Percentiles rank a stretch among this genome's conserved stretches.
Conservation (phyloP, 2,888 invertebrate species). For the Cerastoderma edule region DNA sequence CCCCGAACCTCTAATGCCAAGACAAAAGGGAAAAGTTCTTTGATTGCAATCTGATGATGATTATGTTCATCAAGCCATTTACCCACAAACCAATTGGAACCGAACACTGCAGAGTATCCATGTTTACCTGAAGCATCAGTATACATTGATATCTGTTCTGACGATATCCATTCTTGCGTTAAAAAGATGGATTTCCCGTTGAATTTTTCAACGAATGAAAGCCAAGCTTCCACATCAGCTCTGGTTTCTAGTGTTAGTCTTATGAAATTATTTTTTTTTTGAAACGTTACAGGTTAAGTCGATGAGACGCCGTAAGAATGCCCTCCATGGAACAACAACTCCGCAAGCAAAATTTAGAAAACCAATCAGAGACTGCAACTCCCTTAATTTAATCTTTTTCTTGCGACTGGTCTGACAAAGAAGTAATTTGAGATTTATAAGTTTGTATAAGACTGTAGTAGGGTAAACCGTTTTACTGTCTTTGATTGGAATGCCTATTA, state of each 20-base stretch:
- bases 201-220: constrained; percentile 15
- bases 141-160: too few species aligned
- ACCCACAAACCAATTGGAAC: too few species aligned
- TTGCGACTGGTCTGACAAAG: not conserved
- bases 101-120: too few species aligned
- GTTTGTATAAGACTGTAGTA: constrained; percentile 33
- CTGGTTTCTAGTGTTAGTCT: not conserved
- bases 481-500: too few species aligned
- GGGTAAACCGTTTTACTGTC: too few species aligned
- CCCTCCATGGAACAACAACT: constrained; percentile 29
- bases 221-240: constrained; percentile 34
- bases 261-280: not conserved
- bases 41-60: too few species aligned
- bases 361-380: constrained; percentile 37
- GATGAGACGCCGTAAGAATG: constrained; percentile 25
- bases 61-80: too few species aligned
- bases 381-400: constrained; percentile 18
- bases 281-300: constrained; percentile 15
- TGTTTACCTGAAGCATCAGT: too few species aligned
- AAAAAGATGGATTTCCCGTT: constrained; percentile 33
- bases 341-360: constrained; percentile 30
- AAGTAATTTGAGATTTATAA: constrained; percentile 9
- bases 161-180: not conserved
- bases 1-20: constrained; percentile 21
- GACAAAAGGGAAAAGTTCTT: constrained; percentile 37